Evolutionary conservation across 92 coral and sea anemone genomes (phyloP), one percentile per base, ranked within the genome.

Genomic region (Palythoa grandis): DNA sequence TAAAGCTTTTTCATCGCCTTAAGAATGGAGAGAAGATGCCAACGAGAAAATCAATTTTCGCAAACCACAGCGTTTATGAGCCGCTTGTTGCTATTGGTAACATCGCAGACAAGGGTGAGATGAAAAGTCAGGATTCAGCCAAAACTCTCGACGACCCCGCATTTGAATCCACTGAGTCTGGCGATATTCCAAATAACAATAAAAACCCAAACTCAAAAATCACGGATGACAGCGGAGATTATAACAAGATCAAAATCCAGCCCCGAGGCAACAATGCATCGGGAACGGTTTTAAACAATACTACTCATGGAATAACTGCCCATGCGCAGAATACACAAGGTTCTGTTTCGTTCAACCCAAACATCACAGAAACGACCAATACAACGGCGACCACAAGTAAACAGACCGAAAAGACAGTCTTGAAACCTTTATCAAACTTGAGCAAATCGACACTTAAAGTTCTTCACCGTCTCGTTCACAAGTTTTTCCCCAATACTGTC

Each of bases 1-100:
- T 94, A 9, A 94, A 77, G 65, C 89, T 94, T 20, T 94, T 94
- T 72, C 98, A 94, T 77, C 93, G 90, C 73, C 76, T 94, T 24
- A 92, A 88, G 52, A 88, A 76, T 1, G 19, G 20, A 23, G 66
- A 67, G 39, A 70, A 80, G 7, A 66, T 43, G 19, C 85, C 85
- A 4, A 80, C 60, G 6, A 80, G 65, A 66, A 80, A 80, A 53
- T 65, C 61, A n/a, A 66, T 48, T 52, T 80, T 80, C 14, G 85
- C 74, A 67, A 80, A 80, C 85, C 74, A 66, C 63, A 80, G 85
- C 1, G 65, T 66, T 50, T 66, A 66, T 23, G 85, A 80, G 24
- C 73, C 85, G 56, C 85, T 43, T 7, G 53, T 52, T 80, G 74
- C 74, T 38, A 23, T 68, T 66, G 37, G 84, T 20, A 63, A 29